Conservation (phyloP, 2,113 vertebrate species). For the Osmerus eperlanus region DNA sequence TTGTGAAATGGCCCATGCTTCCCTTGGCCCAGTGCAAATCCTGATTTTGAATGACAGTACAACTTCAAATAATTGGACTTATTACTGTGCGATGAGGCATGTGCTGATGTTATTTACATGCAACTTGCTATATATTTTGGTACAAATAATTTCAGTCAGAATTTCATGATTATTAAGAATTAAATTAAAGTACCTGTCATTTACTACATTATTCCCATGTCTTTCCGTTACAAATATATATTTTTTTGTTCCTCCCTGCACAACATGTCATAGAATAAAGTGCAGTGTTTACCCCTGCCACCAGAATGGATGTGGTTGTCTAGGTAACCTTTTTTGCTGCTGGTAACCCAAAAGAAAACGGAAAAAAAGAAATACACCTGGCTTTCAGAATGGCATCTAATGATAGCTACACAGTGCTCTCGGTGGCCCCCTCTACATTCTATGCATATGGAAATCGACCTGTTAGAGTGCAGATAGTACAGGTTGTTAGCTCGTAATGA, state of each 20-base stretch:
- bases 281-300: no score
- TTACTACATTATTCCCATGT: no score
- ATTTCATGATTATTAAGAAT: no score
- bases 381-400: conserved; percentile 20
- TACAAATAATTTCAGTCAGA: no score
- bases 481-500: conserved; percentile 21
- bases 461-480: neutral
- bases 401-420: conserved; percentile 1
- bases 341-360: conserved; percentile 11
- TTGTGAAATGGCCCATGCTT: conserved; percentile 28
- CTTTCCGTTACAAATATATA: no score
- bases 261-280: no score
- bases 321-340: neutral
- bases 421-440: neutral
- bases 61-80: conserved; percentile 9
- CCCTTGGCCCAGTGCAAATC: conserved; percentile 17
- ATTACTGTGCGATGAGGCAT: conserved; percentile 23
- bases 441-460: conserved; percentile 34
- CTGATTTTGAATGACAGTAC: conserved; percentile 36
- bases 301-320: neutral
- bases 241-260: no score
- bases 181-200: no score
- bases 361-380: conserved; percentile 20
- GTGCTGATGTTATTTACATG: conserved; percentile 10
- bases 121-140: no score